Percentiles rank a stretch among this genome's conserved stretches.
phyloP scores from a whole-genome alignment of 2,888 invertebrate species.

The Metallyticus violacea region DNA sequence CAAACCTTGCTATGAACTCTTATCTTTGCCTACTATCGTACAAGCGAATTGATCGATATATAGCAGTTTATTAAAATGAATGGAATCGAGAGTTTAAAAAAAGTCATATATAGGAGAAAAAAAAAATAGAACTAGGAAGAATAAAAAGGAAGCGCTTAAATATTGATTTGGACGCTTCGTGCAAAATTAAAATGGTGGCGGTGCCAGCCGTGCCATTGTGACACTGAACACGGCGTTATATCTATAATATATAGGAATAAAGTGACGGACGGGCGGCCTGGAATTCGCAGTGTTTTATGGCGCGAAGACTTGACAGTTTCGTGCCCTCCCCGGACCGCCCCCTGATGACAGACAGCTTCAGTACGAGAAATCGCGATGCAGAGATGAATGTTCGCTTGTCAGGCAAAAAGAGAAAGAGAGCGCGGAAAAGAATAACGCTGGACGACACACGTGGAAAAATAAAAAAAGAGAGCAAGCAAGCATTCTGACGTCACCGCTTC shows the following conservation, averaged over 20 bases:
- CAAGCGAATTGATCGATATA: too few species aligned
- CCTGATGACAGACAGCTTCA: constrained; percentile 31
- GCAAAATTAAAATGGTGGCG: constrained; percentile 9
- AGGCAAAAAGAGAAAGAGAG: constrained; percentile 31
- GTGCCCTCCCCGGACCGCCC: constrained; percentile 27
- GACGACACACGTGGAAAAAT: background rate
- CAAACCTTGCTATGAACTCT: too few species aligned
- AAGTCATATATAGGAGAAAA: too few species aligned
- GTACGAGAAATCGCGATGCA: constrained; percentile 11
- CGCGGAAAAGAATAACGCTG: constrained; percentile 24
- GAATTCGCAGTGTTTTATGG: constrained; percentile 20
- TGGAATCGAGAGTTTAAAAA: too few species aligned
- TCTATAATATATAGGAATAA: constrained; percentile 14
- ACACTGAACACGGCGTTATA: background rate
- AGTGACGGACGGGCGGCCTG: constrained; percentile 1
- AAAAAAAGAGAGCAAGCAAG: background rate
- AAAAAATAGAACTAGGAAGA: too few species aligned
- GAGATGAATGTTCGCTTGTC: constrained; percentile 32
- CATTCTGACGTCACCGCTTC: constrained; percentile 15
- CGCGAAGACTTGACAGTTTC: constrained; percentile 21
- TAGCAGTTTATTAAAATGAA: too few species aligned
- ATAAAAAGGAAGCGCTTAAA: background rate
- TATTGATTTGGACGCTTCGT: background rate
- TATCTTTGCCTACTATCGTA: too few species aligned
- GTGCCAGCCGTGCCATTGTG: background rate